A percentile compares a stretch with the other conserved stretches of the same genome.
Evolutionary conservation across 1,140 invertebrate species (phyloP).

Genomic region (Melitaea cinxia): DNA sequence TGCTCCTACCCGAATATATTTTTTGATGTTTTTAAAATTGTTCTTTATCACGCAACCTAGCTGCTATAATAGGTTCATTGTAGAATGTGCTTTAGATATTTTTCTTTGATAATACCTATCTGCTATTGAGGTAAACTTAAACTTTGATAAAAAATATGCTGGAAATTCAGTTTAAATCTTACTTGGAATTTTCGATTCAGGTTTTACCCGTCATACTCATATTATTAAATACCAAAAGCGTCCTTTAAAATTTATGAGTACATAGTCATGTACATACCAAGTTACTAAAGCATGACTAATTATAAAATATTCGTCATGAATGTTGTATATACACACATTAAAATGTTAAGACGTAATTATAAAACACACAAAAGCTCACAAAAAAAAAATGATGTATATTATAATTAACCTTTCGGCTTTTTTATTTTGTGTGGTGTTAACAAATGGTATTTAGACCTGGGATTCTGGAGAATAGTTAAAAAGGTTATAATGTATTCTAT

Average conservation of each 20-base stretch:
- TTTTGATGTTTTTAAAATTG: slow-evolving; percentile 18
- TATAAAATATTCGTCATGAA: background rate
- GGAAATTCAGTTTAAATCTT: no score
- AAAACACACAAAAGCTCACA: background rate
- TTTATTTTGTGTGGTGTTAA: background rate
- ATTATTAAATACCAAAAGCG: no score
- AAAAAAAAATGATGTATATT: background rate
- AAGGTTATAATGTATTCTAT: background rate
- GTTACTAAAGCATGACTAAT: background rate
- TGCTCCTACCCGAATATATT: slow-evolving; percentile 12
- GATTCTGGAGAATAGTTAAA: background rate
- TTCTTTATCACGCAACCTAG: background rate
- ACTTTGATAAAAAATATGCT: background rate
- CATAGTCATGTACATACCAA: background rate
- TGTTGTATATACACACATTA: background rate
- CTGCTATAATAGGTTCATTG: background rate
- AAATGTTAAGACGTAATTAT: background rate
- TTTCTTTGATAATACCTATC: background rate
- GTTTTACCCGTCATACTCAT: no score
- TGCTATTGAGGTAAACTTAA: background rate
- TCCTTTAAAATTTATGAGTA: background rate
- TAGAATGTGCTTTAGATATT: background rate
- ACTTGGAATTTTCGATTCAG: no score
- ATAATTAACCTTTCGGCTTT: slow-evolving; percentile 2
- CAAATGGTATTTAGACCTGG: background rate